A percentile compares a stretch with the other conserved stretches of the same genome.
Evolutionary conservation across 2,797 vertebrate genomes (phyloP).

Genomic region (Lacerta viridis): DNA sequence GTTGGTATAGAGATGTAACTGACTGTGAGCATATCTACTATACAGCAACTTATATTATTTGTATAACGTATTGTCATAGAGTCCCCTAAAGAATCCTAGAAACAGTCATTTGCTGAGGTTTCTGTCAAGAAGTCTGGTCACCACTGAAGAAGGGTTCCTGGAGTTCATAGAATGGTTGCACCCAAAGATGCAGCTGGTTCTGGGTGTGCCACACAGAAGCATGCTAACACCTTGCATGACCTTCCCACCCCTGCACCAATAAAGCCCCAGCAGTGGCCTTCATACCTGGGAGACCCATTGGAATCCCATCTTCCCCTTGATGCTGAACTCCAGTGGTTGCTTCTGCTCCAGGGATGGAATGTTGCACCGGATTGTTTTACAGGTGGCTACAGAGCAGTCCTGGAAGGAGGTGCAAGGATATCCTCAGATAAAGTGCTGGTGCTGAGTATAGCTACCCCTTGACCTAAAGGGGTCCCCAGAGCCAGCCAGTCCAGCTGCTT

Average conservation of each 20-base stretch:
- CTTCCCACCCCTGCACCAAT: too few relatives aligned
- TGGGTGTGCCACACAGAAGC: background rate
- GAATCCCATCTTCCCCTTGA: constrained; percentile 83
- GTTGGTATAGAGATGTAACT: background rate
- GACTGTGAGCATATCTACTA: background rate
- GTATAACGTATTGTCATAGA: background rate
- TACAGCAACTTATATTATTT: background rate
- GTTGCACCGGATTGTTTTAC: constrained; percentile 80
- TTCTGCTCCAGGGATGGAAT: constrained; percentile 52
- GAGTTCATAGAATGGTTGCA: background rate
- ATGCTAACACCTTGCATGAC: background rate
- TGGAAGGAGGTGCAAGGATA: constrained; percentile 56
- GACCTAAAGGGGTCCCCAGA: background rate
- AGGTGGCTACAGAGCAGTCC: constrained; percentile 85
- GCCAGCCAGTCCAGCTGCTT: background rate
- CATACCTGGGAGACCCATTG: constrained; percentile 79
- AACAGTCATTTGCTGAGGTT: background rate
- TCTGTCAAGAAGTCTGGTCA: background rate
- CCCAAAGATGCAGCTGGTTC: background rate
- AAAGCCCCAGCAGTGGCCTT: background rate
- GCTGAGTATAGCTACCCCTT: background rate
- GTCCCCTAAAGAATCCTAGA: background rate
- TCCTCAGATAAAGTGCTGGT: background rate
- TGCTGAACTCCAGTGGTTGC: constrained; percentile 65
- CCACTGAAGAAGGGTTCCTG: background rate